Percentiles rank a stretch among this genome's conserved stretches.
Conservation (phyloP, 1,140 invertebrate species). For the Drosophila tristis region DNA sequence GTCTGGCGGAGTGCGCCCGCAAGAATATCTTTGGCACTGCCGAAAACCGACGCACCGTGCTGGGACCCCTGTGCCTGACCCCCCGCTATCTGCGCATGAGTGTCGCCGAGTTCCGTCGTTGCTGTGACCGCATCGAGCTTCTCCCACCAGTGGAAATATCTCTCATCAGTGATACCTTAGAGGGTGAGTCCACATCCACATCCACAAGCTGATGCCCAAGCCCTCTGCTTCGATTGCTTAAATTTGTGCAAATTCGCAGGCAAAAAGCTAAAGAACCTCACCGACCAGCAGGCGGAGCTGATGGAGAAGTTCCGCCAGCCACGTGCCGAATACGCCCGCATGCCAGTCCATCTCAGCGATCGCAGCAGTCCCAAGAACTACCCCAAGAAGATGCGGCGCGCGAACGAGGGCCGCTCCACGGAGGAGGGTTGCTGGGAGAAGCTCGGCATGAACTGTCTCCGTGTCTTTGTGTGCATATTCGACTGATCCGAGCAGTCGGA, state of each 20-base stretch:
- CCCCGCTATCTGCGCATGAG: constrained; percentile 81
- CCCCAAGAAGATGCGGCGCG: constrained; percentile 80
- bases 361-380: constrained; percentile 83
- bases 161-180: constrained; percentile 69
- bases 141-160: constrained; percentile 69
- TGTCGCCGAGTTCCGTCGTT: constrained; percentile 67
- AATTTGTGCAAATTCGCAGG: constrained; percentile 36
- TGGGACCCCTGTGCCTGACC: constrained; percentile 77
- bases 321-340: constrained; percentile 76
- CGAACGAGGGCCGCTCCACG: constrained; percentile 57
- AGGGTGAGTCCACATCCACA: constrained; percentile 55
- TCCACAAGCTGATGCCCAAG: neutral
- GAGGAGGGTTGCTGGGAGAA: constrained; percentile 80
- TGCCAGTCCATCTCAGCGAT: constrained; percentile 83
- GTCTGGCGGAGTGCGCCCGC: constrained; percentile 73
- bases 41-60: constrained; percentile 78
- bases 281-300: constrained; percentile 75
- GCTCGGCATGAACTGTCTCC: constrained; percentile 77
- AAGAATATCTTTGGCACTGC: constrained; percentile 71
- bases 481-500: constrained; percentile 67
- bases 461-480: constrained; percentile 82
- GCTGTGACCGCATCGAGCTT: constrained; percentile 76
- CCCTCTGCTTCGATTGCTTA: too few relatives aligned
- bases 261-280: constrained; percentile 80
- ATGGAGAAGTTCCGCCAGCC: constrained; percentile 79